These are phyloP conservation scores for Prorops nasuta DNA, from an alignment of 1,140 invertebrate genomes.

Conservation along the genomic window DNA sequence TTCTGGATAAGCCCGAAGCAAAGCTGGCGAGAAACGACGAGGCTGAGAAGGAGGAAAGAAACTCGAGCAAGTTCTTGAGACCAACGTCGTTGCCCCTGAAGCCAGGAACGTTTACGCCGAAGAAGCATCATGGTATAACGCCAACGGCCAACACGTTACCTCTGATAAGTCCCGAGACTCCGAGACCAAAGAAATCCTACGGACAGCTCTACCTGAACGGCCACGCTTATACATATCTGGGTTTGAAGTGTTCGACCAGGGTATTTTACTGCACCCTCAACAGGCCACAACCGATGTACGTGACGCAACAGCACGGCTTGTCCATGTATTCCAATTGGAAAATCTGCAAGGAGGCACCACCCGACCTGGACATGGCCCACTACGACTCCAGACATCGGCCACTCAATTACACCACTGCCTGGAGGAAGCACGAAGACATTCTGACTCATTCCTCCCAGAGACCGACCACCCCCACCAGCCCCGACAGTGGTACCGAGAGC, in stretches of 20 bases:
- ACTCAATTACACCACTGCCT: constrained; percentile 60
- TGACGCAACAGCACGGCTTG: constrained; percentile 83
- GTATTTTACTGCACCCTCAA: constrained; percentile 91
- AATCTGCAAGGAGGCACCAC: constrained; percentile 69
- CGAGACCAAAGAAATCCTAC: constrained; percentile 82
- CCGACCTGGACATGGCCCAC: constrained; percentile 72
- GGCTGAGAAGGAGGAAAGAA: constrained; percentile 24
- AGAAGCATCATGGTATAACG: constrained; percentile 74
- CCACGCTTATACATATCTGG: constrained; percentile 89
- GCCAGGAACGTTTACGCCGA: constrained; percentile 76
- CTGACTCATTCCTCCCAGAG: constrained; percentile 72
- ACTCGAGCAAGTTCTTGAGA: constrained; percentile 67
- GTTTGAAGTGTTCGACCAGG: constrained; percentile 85
- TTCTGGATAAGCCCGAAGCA: constrained; percentile 18
- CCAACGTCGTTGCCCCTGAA: constrained; percentile 79
- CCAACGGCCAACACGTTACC: constrained; percentile 74
- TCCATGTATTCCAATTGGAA: constrained; percentile 99
- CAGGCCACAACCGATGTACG: constrained; percentile 92
- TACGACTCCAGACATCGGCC: constrained; percentile 76
- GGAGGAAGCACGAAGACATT: constrained; percentile 64
- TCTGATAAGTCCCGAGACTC: constrained; percentile 86
- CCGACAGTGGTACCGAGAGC: constrained; percentile 37
- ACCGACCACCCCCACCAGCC: constrained; percentile 50
- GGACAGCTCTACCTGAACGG: constrained; percentile 85
- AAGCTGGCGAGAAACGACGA: constrained; percentile 26